A percentile compares a stretch with the other conserved stretches of the same genome.
Conservation (phyloP, 2,797 vertebrate species). For the Etheostoma perlongum region DNA sequence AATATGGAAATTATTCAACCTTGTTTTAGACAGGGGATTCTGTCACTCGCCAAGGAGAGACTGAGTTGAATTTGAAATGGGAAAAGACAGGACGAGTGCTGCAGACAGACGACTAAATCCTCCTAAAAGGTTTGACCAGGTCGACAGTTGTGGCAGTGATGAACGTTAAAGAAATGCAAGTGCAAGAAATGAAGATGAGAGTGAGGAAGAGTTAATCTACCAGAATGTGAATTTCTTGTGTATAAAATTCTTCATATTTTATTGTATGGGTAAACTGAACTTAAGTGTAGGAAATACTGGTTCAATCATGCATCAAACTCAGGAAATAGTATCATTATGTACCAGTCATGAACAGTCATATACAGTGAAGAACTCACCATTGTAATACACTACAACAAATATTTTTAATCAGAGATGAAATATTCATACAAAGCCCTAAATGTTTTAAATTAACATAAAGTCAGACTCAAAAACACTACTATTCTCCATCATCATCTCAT, state of each 20-base stretch:
- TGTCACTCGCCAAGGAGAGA: slow-evolving; percentile 68
- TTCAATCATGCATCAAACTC: not conserved
- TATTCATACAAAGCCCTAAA: not conserved
- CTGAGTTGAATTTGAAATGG: slow-evolving; percentile 54
- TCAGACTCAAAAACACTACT: not conserved
- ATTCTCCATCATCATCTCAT: slow-evolving; percentile 11
- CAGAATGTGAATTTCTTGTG: too few relatives aligned
- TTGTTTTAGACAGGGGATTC: slow-evolving; percentile 76
- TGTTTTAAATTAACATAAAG: not conserved
- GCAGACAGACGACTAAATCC: slow-evolving; percentile 30
- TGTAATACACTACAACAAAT: not conserved
- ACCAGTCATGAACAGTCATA: not conserved
- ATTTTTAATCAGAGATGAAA: not conserved
- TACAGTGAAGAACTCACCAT: not conserved
- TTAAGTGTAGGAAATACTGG: not conserved
- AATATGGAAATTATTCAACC: slow-evolving; percentile 84
- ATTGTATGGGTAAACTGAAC: not conserved
- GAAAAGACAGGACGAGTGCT: slow-evolving; percentile 39
- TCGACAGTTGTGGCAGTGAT: not conserved
- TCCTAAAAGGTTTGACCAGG: slow-evolving; percentile 25
- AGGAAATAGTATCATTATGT: not conserved
- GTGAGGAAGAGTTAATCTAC: not conserved
- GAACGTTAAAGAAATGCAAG: not conserved
- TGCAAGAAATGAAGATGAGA: not conserved
- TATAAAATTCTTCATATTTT: not conserved